Conservation (phyloP, 2,888 invertebrate genomes). For the Hylaea fasciaria region DNA sequence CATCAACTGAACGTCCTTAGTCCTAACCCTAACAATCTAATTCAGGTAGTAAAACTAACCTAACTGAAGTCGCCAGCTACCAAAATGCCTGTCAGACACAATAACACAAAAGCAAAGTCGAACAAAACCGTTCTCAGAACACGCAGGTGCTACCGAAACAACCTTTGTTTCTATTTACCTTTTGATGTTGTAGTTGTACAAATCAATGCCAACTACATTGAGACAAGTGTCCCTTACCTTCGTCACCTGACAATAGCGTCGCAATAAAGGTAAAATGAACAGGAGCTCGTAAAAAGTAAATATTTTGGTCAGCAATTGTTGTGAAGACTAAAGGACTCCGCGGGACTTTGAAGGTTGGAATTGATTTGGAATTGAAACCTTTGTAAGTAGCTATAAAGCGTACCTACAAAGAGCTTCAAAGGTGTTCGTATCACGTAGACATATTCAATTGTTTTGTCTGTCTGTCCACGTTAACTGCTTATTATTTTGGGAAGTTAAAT, state of each 20-base stretch:
- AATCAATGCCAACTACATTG: conserved; percentile 41
- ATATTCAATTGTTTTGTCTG: too few relatives aligned
- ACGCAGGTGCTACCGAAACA: conserved; percentile 25
- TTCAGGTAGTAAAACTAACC: too few relatives aligned
- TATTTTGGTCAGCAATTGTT: conserved; percentile 72
- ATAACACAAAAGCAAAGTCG: conserved; percentile 27
- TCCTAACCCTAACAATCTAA: too few relatives aligned
- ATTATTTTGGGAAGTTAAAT: too few relatives aligned
- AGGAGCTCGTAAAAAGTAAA: conserved; percentile 62
- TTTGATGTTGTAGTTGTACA: conserved; percentile 43
- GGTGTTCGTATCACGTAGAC: not conserved
- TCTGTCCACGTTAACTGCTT: too few relatives aligned
- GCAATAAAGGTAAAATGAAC: conserved; percentile 35
- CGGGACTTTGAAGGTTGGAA: conserved; percentile 42
- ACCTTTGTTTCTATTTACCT: conserved; percentile 33
- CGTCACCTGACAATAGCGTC: conserved; percentile 12
- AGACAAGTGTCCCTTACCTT: conserved; percentile 44
- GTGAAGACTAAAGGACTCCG: conserved; percentile 36
- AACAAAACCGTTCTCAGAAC: conserved; percentile 32
- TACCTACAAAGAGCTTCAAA: not conserved
- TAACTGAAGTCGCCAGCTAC: not conserved
- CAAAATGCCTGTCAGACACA: not conserved
- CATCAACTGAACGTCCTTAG: too few relatives aligned
- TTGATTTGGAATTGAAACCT: conserved; percentile 33
- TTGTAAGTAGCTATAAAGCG: conserved; percentile 5